phyloP scores from a whole-genome alignment of 2,113 vertebrate species.

The Tenrec ecaudatus region DNA sequence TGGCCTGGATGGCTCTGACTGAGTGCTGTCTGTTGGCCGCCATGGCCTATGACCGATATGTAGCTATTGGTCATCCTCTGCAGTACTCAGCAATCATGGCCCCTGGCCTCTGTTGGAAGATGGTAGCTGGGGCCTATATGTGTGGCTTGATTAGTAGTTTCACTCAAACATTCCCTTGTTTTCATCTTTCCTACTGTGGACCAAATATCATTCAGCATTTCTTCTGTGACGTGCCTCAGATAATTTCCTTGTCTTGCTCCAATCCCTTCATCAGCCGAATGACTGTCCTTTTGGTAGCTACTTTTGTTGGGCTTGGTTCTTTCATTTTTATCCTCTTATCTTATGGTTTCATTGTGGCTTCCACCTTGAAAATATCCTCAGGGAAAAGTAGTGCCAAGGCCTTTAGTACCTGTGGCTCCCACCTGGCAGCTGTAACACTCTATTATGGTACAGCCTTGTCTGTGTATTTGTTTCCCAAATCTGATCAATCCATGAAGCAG shows the following conservation, averaged over 20 bases:
- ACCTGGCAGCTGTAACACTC: constrained; percentile 15
- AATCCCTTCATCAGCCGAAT: background rate
- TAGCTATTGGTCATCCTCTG: background rate
- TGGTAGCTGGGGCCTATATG: background rate
- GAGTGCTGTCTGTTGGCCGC: background rate
- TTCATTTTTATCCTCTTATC: background rate
- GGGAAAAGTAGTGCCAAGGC: background rate
- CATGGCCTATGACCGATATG: constrained; percentile 35
- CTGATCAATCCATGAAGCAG: background rate
- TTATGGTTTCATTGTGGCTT: constrained; percentile 15
- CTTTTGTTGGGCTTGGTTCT: background rate
- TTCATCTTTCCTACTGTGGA: background rate
- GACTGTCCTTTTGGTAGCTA: background rate
- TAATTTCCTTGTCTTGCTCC: background rate
- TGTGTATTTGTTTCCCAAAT: background rate
- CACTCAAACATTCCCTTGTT: background rate
- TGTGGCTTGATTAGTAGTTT: background rate
- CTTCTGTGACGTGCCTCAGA: constrained; percentile 26
- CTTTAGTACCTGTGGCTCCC: constrained; percentile 33
- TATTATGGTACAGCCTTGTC: constrained; percentile 24
- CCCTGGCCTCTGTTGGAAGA: background rate
- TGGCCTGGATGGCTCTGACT: background rate
- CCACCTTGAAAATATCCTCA: constrained; percentile 9
- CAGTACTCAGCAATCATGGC: background rate
- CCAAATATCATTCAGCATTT: constrained; percentile 27